Percentiles rank a stretch among this genome's conserved stretches.
Conservation (phyloP, 2,113 vertebrate genomes). For the Tragelaphus buxtoni region DNA sequence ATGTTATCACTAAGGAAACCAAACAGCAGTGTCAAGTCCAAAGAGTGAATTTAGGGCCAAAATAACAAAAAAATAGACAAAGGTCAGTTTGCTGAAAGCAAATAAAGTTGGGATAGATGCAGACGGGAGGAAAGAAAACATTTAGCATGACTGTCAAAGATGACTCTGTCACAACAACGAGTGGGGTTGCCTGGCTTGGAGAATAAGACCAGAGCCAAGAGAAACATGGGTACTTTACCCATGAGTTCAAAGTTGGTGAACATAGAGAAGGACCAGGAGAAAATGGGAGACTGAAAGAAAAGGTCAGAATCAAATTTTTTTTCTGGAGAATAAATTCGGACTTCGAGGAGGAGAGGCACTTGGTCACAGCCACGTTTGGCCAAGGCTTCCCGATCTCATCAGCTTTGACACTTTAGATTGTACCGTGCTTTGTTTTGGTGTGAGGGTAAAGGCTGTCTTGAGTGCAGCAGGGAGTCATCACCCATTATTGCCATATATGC, state of each 20-base stretch:
- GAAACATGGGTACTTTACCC: neutral
- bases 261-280: accelerated
- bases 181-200: neutral
- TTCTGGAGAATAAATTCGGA: neutral
- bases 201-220: neutral
- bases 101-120: neutral
- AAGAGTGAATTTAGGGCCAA: neutral
- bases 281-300: neutral
- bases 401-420: neutral
- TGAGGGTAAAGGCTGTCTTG: neutral
- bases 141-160: neutral
- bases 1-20: neutral
- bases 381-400: accelerated
- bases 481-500: too few species aligned
- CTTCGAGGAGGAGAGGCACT: neutral
- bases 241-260: neutral
- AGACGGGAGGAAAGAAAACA: neutral
- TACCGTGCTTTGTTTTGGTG: neutral
- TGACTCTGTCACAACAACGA: neutral
- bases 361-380: neutral
- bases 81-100: neutral
- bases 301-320: neutral
- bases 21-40: neutral
- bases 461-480: neutral
- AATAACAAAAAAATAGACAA: neutral